A percentile compares a stretch with the other conserved stretches of the same genome.
Conservation (phyloP, 2,113 vertebrate genomes). For the Chlorodrepanis virens region DNA sequence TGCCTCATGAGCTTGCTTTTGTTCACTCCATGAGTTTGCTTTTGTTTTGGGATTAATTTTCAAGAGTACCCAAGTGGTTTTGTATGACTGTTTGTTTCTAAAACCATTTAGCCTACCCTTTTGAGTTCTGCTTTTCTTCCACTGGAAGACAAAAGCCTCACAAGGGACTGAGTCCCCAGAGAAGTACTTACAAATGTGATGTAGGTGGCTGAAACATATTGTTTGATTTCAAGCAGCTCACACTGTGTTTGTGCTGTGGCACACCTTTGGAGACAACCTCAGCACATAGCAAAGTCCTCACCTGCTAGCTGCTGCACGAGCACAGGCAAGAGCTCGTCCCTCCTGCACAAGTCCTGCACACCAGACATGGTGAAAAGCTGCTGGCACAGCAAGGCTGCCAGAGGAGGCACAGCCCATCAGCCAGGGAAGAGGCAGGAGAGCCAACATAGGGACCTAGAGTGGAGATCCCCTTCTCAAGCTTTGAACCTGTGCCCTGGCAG, state of each 20-base stretch:
- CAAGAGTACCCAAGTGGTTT: background rate
- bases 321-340: accelerated
- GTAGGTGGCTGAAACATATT: background rate
- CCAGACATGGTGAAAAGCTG: background rate
- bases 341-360: background rate
- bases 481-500: background rate
- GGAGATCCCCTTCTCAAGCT: background rate
- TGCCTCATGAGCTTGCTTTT: background rate
- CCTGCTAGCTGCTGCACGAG: background rate
- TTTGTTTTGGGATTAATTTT: constrained; percentile 31
- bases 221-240: background rate
- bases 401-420: background rate
- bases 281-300: background rate
- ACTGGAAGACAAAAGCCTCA: background rate
- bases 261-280: background rate
- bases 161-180: background rate
- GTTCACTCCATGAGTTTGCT: background rate
- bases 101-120: background rate
- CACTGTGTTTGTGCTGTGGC: background rate
- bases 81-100: background rate
- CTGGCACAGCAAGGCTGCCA: background rate
- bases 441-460: background rate
- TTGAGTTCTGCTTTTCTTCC: background rate
- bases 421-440: background rate
- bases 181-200: background rate